Base-by-base conservation (phyloP, 1,140 invertebrate species). In the Maniola jurtina region DNA sequence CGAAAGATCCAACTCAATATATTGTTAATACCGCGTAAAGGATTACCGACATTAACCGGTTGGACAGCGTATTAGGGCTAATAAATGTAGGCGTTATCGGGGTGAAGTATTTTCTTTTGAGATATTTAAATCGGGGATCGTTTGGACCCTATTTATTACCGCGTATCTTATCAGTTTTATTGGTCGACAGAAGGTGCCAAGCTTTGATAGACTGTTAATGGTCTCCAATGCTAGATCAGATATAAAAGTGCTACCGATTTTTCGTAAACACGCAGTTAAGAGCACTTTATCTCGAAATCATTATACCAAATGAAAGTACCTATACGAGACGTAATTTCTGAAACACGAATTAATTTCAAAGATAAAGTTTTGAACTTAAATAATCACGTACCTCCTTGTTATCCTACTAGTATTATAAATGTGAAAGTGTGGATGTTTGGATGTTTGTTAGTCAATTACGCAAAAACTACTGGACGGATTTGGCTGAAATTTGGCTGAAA, bases 91-190 rank as follows among this genome's bases (percentile, higher is more conserved):
- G 55, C 61, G 68, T 79, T 84, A 85, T 85, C 83, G 52, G 60
- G 59, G 61, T 66, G 61, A 63, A 75, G 70, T 66, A 72, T 72
- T 79, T 73, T 74, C 71, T 74, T 76, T 80, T 68, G 60, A 79
- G 76, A 80, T 81, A 86, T 80, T 81, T 77, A 75, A 80, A 79
- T 81, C 77, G 75, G 71, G 77, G 78, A 80, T 72, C 77, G 73
- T 79, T 80, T 65, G 66, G 75, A 62, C 75, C 68, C 72, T 77
- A 78, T 79, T 86, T 84, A 82, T 84, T 80, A 75, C 71, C 48
- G 64, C 54, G 64, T 72, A 66, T 72, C 66, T 77, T 80, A 80
- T 77, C 76, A 67, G 52, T 66, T 77, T 77, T 79, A 79, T 73
- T 45, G 72, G 63, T 71, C 42, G 68, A 68, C 62, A 58, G 62